These are phyloP conservation scores for Syrmaticus mikado DNA, from an alignment of 2,113 vertebrate genomes.

Conservation along the genomic window DNA sequence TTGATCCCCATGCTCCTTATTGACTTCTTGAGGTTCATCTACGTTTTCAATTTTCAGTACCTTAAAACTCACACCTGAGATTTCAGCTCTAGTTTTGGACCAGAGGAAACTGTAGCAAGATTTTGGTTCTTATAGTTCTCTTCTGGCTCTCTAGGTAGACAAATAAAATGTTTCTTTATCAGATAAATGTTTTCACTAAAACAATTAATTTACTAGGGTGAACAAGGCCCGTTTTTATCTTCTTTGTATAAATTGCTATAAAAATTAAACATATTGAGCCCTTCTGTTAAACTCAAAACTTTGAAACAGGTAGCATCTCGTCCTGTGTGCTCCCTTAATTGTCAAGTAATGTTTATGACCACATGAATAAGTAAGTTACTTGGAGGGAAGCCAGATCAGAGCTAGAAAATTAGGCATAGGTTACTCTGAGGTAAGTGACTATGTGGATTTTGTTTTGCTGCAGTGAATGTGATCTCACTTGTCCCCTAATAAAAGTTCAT, in stretches of 20 bases:
- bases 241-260: neutral
- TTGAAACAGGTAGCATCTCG: neutral
- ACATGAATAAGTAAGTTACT: neutral
- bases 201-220: neutral
- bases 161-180: neutral
- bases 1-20: neutral
- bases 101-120: neutral
- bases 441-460: neutral
- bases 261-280: neutral
- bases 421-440: conserved; percentile 20
- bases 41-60: neutral
- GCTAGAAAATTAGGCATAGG: neutral
- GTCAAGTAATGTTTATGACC: neutral
- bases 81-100: neutral
- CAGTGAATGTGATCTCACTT: conserved; percentile 42
- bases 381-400: neutral
- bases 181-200: neutral
- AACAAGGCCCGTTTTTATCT: neutral
- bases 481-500: conserved; percentile 43
- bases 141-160: neutral
- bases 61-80: neutral
- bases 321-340: neutral
- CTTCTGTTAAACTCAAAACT: neutral
- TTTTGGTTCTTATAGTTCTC: neutral
- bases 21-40: neutral